Evolutionary conservation across 2,797 vertebrate species (phyloP), one percentile per base, ranked within the genome.

Genomic region (Caiman crocodilus): DNA sequence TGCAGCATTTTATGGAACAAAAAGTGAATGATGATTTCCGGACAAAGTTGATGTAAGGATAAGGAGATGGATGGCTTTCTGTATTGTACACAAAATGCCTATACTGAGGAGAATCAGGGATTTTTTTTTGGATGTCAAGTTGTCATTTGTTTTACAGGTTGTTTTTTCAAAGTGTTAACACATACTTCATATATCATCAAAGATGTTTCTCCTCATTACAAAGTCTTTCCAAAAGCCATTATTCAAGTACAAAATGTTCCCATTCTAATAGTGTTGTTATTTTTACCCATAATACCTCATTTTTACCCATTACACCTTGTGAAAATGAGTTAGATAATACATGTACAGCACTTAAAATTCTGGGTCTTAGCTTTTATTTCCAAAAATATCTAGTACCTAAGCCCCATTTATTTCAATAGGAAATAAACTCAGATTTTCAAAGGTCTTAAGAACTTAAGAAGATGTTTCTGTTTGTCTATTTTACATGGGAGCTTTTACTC

Each of bases 171-270:
- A 71, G 25, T 55, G 23, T 28, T 69, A 59, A 42, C 18, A 50
- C 0, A 1, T 79, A 58, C 57, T 82, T 63, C 23, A 76, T 28
- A 50, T 14, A 15, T 25, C 65, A 79, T 16, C 0, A 1, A 15
- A 2, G 26, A 5, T 50, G 7, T 63, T 75, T 81, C 55, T 82
- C 63, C 18, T 58, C 60, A 63, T 9, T 87, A 26, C 56, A 21
- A n/a, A 12, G 18, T 21, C 15, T 73, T 76, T 79, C 84, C 1
- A 71, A 88, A 87, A 89, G 57, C 18, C 64, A n/a, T 50, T 71
- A 2, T 71, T 90, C 57, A 60, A 59, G 42, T 21, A 30, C 30
- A 21, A 20, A 69, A 69, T 11, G 12, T 30, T 32, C 21, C 30
- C 30, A 20, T 69, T 69, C 20, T 21, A 69, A 69, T 6, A 35